Evolutionary conservation across 1,140 invertebrate genomes (phyloP).

Genomic region (Popillia japonica): DNA sequence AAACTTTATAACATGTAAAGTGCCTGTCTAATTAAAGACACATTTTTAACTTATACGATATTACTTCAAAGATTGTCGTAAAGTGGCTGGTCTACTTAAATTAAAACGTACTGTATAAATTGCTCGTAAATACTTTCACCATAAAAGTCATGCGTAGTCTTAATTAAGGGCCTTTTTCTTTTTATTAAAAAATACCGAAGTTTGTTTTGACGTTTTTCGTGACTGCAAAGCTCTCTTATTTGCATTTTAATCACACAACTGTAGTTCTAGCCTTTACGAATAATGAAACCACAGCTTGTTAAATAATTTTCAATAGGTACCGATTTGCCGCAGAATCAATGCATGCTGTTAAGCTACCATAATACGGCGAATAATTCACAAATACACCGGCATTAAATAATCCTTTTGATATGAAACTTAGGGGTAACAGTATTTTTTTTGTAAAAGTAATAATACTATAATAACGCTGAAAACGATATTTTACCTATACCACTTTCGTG

Average conservation of each 20-base stretch:
- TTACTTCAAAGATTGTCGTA: neutral
- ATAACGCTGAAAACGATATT: no score
- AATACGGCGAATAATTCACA: no score
- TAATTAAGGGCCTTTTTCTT: conserved; percentile 4
- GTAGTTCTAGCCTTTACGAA: no score
- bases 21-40: conserved; percentile 12
- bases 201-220: neutral
- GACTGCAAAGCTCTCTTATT: neutral
- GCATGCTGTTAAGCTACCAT: no score
- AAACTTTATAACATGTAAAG: neutral
- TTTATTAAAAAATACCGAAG: neutral
- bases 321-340: no score
- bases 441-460: no score
- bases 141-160: neutral
- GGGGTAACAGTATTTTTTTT: no score
- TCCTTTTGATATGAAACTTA: no score
- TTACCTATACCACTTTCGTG: no score
- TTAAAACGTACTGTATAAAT: conserved; percentile 15
- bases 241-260: neutral
- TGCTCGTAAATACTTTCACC: conserved; percentile 16
- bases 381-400: no score
- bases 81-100: neutral
- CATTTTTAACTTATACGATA: neutral
- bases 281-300: no score
- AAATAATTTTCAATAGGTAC: no score